These are phyloP conservation scores for Catharus fuscescens DNA, from an alignment of 2,113 vertebrate genomes.

Conservation along the genomic window DNA sequence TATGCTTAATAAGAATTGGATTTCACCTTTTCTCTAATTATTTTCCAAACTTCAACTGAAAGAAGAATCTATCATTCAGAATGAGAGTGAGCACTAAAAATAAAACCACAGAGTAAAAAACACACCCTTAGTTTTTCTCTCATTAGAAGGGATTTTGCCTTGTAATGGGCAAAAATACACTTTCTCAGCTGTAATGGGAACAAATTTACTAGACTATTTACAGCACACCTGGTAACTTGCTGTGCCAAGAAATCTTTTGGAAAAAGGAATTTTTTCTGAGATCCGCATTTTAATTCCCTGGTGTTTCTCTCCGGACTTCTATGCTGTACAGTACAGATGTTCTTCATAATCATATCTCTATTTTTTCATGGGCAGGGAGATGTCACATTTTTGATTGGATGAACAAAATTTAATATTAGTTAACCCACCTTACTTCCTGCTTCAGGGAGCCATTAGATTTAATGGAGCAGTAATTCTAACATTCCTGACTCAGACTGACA, in stretches of 20 bases:
- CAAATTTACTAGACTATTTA: slow-evolving; percentile 9
- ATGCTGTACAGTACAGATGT: background rate
- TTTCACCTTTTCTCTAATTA: background rate
- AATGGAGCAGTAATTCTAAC: slow-evolving; percentile 58
- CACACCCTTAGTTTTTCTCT: background rate
- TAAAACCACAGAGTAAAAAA: background rate
- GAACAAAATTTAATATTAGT: slow-evolving; percentile 53
- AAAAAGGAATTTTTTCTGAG: background rate
- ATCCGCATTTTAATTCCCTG: background rate
- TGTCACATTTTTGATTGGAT: slow-evolving; percentile 51
- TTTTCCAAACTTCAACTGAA: background rate
- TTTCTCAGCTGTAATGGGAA: background rate
- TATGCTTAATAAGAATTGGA: background rate
- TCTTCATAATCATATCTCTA: slow-evolving; percentile 27
- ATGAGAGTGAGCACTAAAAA: background rate
- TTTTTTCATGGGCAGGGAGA: background rate
- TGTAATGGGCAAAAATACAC: background rate
- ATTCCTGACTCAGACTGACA: slow-evolving; percentile 23
- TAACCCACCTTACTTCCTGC: slow-evolving; percentile 48
- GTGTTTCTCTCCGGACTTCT: slow-evolving; percentile 13
- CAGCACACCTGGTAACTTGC: background rate
- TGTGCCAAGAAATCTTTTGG: slow-evolving; percentile 2
- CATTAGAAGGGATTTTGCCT: slow-evolving; percentile 11
- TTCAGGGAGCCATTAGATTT: slow-evolving; percentile 65
- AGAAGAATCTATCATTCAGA: background rate